Evolutionary conservation across 2,888 invertebrate species (phyloP), one percentile per base, ranked within the genome.

Genomic region (Halictus quadricinctus): DNA sequence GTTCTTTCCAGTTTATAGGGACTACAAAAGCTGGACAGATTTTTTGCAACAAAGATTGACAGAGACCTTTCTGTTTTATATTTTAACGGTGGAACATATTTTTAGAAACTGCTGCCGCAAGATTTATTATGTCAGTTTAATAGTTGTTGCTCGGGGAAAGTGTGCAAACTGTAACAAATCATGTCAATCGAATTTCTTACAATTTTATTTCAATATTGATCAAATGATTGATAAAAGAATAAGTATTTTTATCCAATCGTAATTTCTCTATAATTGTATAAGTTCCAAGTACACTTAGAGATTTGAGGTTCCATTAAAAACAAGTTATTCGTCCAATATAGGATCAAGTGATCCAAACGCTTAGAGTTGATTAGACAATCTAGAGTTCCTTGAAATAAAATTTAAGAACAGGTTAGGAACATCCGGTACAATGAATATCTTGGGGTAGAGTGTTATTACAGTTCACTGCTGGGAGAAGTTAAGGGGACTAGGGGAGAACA

Each of bases 401-500:
- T 66, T 66, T 66, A 6, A 29, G 64, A 66, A 36, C 64, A 66
- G 64, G 18, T 66, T 15, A 29, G 64, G 29, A 29, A 15, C 64
- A 43, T 25, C 29, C 18, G 43, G 21, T 25, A 29, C 25, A 76
- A 76, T 66, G 64, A 69, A 69, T 41, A 69, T 41, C 69, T 41
- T 69, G 21, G 69, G 64, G 64, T 25, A 48, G 64, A 64, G 29
- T 29, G 58, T 70, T 70, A 46, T 29, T 25, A n/a, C 60, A 50
- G 72, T 73, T 74, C 41, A 43, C 66, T 50, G 69, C 36, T 50
- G 64, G 66, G 15, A n/a, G 66, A 73, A 64, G 21, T 73, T 69
- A 73, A 66, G 15, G 12, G n/a, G 48, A 81, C 73, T n/a, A 41
- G 50, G 48, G 43, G 29, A 77, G 58, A 29, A 36, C 21, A 21